Evolutionary conservation across 2,888 invertebrate species (phyloP).

Genomic region (Chironomus riparius): DNA sequence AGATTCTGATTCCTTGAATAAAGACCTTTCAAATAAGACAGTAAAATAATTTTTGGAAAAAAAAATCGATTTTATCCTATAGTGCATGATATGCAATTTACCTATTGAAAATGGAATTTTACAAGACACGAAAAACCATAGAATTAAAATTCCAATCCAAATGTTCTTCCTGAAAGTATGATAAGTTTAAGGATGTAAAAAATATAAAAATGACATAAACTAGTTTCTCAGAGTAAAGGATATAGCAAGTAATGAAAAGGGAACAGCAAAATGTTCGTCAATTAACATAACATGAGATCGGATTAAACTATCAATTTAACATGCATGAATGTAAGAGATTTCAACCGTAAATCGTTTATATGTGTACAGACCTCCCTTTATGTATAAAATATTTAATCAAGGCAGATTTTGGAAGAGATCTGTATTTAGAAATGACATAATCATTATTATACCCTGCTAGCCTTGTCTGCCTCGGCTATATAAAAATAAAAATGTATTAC

Average conservation of each 20-base stretch:
- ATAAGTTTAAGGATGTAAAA: too few relatives aligned
- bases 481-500: neutral
- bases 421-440: constrained; percentile 23
- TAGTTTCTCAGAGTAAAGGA: too few relatives aligned
- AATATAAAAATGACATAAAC: too few relatives aligned
- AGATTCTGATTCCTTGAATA: too few relatives aligned
- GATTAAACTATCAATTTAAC: constrained; percentile 26
- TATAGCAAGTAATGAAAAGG: too few relatives aligned
- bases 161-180: neutral
- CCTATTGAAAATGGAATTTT: too few relatives aligned
- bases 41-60: too few relatives aligned
- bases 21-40: too few relatives aligned
- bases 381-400: neutral
- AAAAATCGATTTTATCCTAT: too few relatives aligned
- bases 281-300: constrained; percentile 6
- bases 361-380: neutral
- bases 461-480: neutral
- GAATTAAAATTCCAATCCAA: too few relatives aligned
- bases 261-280: neutral
- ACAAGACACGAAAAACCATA: too few relatives aligned
- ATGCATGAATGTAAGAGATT: constrained; percentile 8
- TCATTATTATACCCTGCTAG: neutral
- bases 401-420: constrained; percentile 1
- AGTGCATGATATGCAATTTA: too few relatives aligned
- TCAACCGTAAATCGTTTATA: constrained; percentile 3